These are phyloP conservation scores for Chaetura pelagica DNA, from an alignment of 2,113 vertebrate genomes.

Conservation along the genomic window DNA sequence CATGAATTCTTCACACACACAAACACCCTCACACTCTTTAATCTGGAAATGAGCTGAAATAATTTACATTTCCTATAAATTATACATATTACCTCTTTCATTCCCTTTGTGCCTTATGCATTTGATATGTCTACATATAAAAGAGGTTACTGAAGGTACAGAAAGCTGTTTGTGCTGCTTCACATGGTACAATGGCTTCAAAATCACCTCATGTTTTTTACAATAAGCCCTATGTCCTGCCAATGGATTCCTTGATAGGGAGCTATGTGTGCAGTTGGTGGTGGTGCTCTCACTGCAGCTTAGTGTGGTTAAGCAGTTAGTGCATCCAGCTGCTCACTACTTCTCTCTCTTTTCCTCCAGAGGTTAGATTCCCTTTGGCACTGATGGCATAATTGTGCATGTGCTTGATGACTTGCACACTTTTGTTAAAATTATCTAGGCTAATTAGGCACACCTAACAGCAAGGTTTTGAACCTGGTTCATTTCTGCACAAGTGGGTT, in stretches of 20 bases:
- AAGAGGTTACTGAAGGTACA: neutral
- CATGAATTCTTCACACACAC: neutral
- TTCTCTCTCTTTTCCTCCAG: neutral
- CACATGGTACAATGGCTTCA: neutral
- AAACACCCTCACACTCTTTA: neutral
- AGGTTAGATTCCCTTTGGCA: neutral
- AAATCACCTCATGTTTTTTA: neutral
- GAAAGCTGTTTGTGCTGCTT: constrained; percentile 1
- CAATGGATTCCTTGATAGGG: neutral
- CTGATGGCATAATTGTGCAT: neutral
- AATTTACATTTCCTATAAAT: constrained; percentile 12
- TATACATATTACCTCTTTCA: neutral
- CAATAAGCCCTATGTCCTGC: neutral
- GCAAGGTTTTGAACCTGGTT: neutral
- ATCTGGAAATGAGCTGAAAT: neutral
- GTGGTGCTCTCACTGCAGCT: neutral
- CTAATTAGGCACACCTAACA: neutral
- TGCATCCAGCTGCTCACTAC: neutral
- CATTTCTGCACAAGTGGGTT: neutral
- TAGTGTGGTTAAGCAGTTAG: neutral
- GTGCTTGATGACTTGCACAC: neutral
- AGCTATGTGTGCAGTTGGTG: neutral
- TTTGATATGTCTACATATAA: neutral
- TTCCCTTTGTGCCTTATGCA: neutral
- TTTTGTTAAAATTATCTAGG: neutral